Evolutionary conservation across 2,797 vertebrate genomes (phyloP), one percentile per base, ranked within the genome.

Genomic region (Carapus acus): DNA sequence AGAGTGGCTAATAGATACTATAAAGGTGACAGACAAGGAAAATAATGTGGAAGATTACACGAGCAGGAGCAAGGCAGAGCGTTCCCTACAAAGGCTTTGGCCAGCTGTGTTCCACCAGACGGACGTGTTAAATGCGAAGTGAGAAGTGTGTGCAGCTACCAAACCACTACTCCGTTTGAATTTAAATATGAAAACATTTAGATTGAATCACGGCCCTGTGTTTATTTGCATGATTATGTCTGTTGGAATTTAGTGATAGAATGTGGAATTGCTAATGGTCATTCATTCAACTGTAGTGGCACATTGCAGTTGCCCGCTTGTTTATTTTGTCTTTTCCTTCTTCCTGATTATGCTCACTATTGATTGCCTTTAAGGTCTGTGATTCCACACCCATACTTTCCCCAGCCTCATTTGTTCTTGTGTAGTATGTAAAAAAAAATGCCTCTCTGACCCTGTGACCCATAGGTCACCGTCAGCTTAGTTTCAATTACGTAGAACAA

Each of bases 1-100:
- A 79, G 82, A 86, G 81, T 68, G 80, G 83, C 86, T 88, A 89
- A 91, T 85, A 86, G 86, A 87, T 62, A 83, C 80, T 85, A 84
- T 82, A 63, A 58, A 85, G 81, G 78, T 80, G 86, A 86, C 85
- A 80, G 87, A 88, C 80, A 81, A 82, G 76, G 88, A 83, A 84
- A 88, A 89, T 88, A 85, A 84, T 84, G 83, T 84, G 62, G 76
- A 77, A 82, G 83, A 83, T 86, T 84, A 88, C 81, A 79, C 76
- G 71, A 71, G 80, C 72, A 69, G 72, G 76, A 75, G 79, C 75
- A 74, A 56, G 59, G 49, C 62, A 74, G 77, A 76, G 71, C 69
- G 64, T 73, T 73, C 67, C 65, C 54, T 74, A 77, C 73, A 78
- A 80, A 78, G 65, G 79, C 82, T 74, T 78, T 63, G 71, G 76